Evolutionary conservation across 2,888 invertebrate species (phyloP), one percentile per base, ranked within the genome.

Genomic region (Aleiodes testaceus): DNA sequence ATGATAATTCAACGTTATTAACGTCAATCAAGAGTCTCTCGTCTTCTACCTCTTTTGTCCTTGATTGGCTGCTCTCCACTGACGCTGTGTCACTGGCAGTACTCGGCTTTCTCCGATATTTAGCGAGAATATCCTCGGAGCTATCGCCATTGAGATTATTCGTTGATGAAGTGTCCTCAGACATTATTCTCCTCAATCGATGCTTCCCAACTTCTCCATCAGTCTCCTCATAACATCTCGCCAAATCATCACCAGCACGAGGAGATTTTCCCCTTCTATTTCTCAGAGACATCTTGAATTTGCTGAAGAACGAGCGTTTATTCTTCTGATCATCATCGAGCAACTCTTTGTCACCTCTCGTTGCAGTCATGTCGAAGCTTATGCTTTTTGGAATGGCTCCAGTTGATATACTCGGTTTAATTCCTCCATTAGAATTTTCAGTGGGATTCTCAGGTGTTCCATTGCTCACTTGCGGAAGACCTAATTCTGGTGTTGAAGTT

Each of bases 51-150:
- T 87, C 85, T 73, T 88, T 88, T 36, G 86, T 86, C 69, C 87
- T 85, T 0, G 87, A 87, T 49, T 87, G 84, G 74, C 83, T 85
- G 72, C 86, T 88, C 59, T 87, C 87, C 2, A 85, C 82, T 4
- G 88, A 87, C 7, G 90, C 89, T 70, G 89, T 89, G 77, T 89
- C 90, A 42, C 89, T 89, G 66, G 89, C 90, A 16, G 88, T 89
- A 74, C 91, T 90, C 69, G 91, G 90, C 85, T 93, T 92, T 77
- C 92, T 91, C 3, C 97, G 90, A 88, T 98, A 98, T 88, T 98
- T 98, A 50, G 96, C 98, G 78, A 98, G 90, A 83, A 98, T 98
- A 83, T 98, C 97, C 82, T 98, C 97, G 0, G 95, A 93, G 44
- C 92, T 92, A 88, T 97, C 97, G 82, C 87, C 55, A 67, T 81